These are phyloP conservation scores for Theocolax elegans DNA, from an alignment of 1,140 invertebrate genomes.

Conservation along the genomic window DNA sequence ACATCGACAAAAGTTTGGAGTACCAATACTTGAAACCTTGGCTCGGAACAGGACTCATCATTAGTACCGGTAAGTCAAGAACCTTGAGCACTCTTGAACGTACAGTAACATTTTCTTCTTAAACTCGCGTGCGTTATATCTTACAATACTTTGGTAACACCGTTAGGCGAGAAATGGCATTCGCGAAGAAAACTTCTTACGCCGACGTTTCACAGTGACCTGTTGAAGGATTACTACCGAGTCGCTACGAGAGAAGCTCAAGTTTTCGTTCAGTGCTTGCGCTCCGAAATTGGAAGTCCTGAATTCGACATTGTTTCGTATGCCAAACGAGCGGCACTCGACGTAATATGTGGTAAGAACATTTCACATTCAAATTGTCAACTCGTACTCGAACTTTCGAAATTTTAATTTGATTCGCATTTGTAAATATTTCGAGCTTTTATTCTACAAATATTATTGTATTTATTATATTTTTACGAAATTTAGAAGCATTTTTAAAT, in stretches of 20 bases:
- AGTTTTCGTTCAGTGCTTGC: slow-evolving; percentile 73
- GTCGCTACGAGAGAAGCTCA: slow-evolving; percentile 63
- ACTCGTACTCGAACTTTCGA: no score
- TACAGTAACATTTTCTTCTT: no score
- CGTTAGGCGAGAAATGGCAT: slow-evolving; percentile 76
- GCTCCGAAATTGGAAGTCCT: slow-evolving; percentile 69
- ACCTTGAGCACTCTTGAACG: no score
- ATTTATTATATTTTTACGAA: no score
- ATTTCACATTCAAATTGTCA: neutral
- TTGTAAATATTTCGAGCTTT: no score
- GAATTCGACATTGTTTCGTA: slow-evolving; percentile 73
- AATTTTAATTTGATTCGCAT: no score
- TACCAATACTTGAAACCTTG: slow-evolving; percentile 74
- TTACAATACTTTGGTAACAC: neutral
- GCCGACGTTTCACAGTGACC: slow-evolving; percentile 81
- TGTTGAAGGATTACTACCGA: slow-evolving; percentile 77
- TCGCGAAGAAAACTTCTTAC: slow-evolving; percentile 77
- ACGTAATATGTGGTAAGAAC: slow-evolving; percentile 74
- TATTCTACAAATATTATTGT: no score
- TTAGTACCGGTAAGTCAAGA: slow-evolving; percentile 60
- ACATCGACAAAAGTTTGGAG: slow-evolving; percentile 73
- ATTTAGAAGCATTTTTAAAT: no score
- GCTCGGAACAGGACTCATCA: slow-evolving; percentile 73
- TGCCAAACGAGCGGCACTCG: slow-evolving; percentile 74
- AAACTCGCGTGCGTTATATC: neutral